These are phyloP conservation scores for Yponomeuta cagnagella DNA, from an alignment of 2,888 invertebrate genomes.

Conservation along the genomic window DNA sequence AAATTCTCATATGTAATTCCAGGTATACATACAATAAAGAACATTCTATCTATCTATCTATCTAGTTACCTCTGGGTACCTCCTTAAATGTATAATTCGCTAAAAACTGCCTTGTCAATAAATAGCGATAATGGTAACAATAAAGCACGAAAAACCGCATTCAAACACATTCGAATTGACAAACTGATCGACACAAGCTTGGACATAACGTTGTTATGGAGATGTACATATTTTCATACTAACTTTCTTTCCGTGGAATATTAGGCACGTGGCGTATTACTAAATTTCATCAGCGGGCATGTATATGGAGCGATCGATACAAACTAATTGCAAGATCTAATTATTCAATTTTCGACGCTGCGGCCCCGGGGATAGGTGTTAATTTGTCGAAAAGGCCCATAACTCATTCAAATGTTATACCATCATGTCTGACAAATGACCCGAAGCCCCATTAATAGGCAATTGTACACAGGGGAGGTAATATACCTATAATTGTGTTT, in stretches of 20 bases:
- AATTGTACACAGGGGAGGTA: constrained; percentile 27
- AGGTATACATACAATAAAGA: too few relatives aligned
- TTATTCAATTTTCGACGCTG: constrained; percentile 4
- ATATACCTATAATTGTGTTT: constrained; percentile 39
- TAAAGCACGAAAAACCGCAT: too few relatives aligned
- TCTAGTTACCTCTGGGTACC: too few relatives aligned
- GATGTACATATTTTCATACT: neutral
- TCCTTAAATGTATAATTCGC: too few relatives aligned
- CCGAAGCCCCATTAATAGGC: constrained; percentile 15
- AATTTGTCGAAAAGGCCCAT: neutral
- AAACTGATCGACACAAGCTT: too few relatives aligned
- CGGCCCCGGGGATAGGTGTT: constrained; percentile 2
- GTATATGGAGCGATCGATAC: neutral
- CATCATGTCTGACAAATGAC: constrained; percentile 11
- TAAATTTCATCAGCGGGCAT: neutral
- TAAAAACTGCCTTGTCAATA: too few relatives aligned
- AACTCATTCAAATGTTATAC: constrained; percentile 8
- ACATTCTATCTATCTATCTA: too few relatives aligned
- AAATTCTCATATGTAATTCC: too few relatives aligned
- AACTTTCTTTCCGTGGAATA: neutral
- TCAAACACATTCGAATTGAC: too few relatives aligned
- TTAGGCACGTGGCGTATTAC: neutral
- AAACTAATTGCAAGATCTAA: constrained; percentile 1
- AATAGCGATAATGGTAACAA: too few relatives aligned
- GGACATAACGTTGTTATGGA: too few relatives aligned